Conservation (phyloP, 2,888 invertebrate genomes). For the Drosophila villosipedis region DNA sequence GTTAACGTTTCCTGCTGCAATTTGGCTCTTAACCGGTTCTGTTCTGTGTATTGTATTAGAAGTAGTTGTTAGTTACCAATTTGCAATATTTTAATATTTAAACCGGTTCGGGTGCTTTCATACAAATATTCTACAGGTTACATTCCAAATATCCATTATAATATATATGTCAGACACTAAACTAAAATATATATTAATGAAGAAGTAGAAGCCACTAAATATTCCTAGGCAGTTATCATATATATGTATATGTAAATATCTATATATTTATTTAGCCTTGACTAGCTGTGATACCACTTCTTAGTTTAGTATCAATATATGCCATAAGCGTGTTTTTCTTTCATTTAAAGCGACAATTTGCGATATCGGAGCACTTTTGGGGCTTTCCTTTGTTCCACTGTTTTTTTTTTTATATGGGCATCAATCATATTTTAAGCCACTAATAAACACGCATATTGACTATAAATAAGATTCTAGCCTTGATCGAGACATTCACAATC, state of each 20-base stretch:
- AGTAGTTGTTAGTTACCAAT: conserved; percentile 38
- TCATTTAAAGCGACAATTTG: conserved; percentile 34
- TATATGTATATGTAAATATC: background rate
- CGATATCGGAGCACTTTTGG: conserved; percentile 6
- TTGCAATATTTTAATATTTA: conserved; percentile 45
- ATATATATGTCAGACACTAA: background rate
- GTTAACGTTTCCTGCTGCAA: conserved; percentile 52
- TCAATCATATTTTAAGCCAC: conserved; percentile 40
- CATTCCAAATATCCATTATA: conserved; percentile 38
- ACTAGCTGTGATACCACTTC: conserved; percentile 21
- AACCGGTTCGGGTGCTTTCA: conserved; percentile 61
- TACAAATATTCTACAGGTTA: conserved; percentile 38
- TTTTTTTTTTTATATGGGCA: conserved; percentile 8
- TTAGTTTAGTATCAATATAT: conserved; percentile 6
- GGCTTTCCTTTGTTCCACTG: conserved; percentile 31
- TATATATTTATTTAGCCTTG: conserved; percentile 33
- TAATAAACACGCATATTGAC: conserved; percentile 36
- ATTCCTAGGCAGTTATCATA: conserved; percentile 25
- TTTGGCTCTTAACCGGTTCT: conserved; percentile 45
- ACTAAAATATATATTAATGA: conserved; percentile 4
- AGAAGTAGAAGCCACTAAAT: conserved; percentile 2
- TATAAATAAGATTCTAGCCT: conserved; percentile 37
- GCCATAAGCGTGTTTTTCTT: conserved; percentile 34
- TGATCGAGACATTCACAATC: conserved; percentile 40
- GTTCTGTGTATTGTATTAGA: conserved; percentile 32